Evolutionary conservation across 1,140 invertebrate genomes (phyloP), one percentile per base, ranked within the genome.

Genomic region (Drosophila eugracilis): DNA sequence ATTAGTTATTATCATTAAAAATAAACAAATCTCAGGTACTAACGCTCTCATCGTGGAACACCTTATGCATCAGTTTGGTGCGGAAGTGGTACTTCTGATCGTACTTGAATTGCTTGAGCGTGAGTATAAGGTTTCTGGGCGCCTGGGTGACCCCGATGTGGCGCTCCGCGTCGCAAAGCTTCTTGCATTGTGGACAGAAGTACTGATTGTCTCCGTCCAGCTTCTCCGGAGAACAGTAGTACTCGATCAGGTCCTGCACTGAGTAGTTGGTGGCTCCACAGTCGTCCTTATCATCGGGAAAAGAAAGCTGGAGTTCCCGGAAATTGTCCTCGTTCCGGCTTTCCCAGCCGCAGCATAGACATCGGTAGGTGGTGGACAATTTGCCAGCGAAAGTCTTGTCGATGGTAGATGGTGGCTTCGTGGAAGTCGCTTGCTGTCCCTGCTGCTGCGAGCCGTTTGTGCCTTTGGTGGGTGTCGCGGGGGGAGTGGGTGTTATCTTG

Each of bases 171-270:
- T 97, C 96, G 24, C 95, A 95, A 1, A 97, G 92, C 10, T 93
- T 93, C 7, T 93, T 93, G 90, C 97, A 98, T 22, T 94, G 94
- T 66, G 95, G 94, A 92, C 97, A 98, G 60, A 94, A 93, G 89
- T 97, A 97, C 74, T 95, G 94, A 89, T 97, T 97, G 44, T 97
- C 96, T 0, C 95, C 96, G n/a, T 93, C 93, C 4, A 98, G 90
- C 45, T 94, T 94, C 80, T 98, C 97, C 1, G 95, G 94, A 6
- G 94, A 93, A 48, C 96, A 94, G 89, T 96, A 97, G 79, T 94
- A 95, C 39, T 96, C 94, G 4, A 97, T 92, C 0, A 97, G 92
- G 57, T 94, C 94, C 78, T 96, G 94, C 5, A 96, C 94, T 7
- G 93, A 94, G 48, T 94, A 93, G 39, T 54, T 93, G 74, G 48